phyloP scores from a whole-genome alignment of 23 tunicate genomes.

The Halocynthia aurantium region DNA sequence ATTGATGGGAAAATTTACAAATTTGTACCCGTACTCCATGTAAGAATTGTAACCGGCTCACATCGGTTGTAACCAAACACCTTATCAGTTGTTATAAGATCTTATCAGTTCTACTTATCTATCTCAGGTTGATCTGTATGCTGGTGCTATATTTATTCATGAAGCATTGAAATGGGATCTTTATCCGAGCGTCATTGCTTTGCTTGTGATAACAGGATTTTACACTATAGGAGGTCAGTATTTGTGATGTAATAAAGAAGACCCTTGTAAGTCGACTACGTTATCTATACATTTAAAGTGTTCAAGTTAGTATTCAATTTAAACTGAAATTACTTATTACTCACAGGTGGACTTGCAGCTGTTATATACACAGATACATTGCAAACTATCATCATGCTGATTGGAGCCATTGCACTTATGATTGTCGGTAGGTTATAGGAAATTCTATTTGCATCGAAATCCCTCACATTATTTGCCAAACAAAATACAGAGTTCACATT shows the following conservation, averaged over 20 bases:
- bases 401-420: constrained; percentile 67
- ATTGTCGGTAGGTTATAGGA: constrained; percentile 33
- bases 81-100: no score
- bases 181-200: constrained; percentile 35
- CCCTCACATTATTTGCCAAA: not conserved
- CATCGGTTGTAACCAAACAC: no score
- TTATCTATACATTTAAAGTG: no score
- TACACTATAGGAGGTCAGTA: constrained; percentile 68
- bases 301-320: no score
- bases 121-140: constrained; percentile 67
- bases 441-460: not conserved
- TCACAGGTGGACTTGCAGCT: constrained; percentile 73
- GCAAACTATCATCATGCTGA: constrained; percentile 56
- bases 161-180: constrained; percentile 80
- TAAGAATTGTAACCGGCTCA: no score
- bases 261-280: no score
- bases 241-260: not conserved
- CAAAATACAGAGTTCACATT: no score
- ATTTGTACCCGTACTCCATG: no score
- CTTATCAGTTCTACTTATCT: not conserved
- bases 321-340: no score
- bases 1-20: no score
- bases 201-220: constrained; percentile 43
- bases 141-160: constrained; percentile 69
- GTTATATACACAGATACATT: constrained; percentile 79